Conservation (phyloP, 2,888 invertebrate genomes). For the Polylopha cassiicola region DNA sequence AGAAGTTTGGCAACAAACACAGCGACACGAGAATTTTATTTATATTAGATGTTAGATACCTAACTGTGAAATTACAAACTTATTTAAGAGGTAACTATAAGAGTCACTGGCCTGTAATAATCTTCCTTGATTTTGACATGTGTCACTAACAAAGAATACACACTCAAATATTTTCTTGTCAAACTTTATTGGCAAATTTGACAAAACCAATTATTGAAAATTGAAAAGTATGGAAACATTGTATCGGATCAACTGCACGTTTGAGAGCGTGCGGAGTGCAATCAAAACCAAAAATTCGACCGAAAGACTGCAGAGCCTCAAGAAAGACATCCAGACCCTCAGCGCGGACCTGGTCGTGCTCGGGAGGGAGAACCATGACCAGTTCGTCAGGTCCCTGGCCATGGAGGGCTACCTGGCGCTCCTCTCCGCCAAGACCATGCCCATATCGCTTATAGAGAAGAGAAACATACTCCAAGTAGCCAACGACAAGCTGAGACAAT, state of each 20-base stretch:
- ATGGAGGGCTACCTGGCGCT: slow-evolving; percentile 66
- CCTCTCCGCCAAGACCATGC: slow-evolving; percentile 57
- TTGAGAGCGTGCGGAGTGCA: slow-evolving; percentile 49
- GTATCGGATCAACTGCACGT: slow-evolving; percentile 48
- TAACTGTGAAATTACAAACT: no score
- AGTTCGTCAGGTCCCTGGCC: slow-evolving; percentile 53
- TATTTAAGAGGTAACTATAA: no score
- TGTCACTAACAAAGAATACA: no score
- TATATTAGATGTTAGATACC: no score
- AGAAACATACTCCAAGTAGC: slow-evolving; percentile 49
- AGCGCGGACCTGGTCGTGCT: slow-evolving; percentile 50
- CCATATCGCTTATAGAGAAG: slow-evolving; percentile 53
- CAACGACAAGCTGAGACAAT: slow-evolving; percentile 56
- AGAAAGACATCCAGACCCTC: slow-evolving; percentile 52
- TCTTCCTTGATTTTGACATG: no score
- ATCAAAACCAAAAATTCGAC: slow-evolving; percentile 53
- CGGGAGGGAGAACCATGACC: slow-evolving; percentile 58
- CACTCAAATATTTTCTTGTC: no score
- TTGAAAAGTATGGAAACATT: slow-evolving; percentile 55
- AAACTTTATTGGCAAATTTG: no score
- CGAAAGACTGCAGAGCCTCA: slow-evolving; percentile 47
- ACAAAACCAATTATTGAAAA: no score
- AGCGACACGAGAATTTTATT: no score
- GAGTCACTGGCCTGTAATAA: no score
- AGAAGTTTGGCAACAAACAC: no score